Percentiles rank a stretch among this genome's conserved stretches.
phyloP scores from a whole-genome alignment of 2,797 vertebrate species.

The Pantherophis vulpinus region DNA sequence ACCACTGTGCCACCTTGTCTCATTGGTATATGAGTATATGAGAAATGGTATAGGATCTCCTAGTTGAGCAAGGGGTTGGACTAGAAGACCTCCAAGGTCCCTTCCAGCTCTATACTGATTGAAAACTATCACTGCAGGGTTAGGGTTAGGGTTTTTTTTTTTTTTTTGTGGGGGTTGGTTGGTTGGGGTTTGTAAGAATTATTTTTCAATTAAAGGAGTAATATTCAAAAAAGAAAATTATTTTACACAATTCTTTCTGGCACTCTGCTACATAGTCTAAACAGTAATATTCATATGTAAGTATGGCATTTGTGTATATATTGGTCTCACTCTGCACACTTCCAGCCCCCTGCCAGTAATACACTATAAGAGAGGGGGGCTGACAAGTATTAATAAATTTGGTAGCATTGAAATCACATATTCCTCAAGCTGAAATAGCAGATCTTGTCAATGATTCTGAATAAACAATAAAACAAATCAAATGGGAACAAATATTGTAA shows the following conservation, averaged over 20 bases:
- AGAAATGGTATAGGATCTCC: no score
- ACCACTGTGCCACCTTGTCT: no score
- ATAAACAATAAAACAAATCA: neutral
- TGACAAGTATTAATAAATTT: neutral
- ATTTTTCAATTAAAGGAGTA: neutral
- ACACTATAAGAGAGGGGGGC: neutral
- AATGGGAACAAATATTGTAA: neutral
- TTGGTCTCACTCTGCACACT: neutral
- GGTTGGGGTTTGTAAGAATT: no score
- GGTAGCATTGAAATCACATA: neutral
- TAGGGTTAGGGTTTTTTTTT: neutral
- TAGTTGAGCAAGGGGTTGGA: neutral
- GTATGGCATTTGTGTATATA: neutral
- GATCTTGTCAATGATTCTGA: neutral
- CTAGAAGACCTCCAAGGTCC: no score
- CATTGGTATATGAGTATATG: no score
- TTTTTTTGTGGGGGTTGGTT: neutral
- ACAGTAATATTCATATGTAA: neutral
- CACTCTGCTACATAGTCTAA: neutral
- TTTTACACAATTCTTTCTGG: neutral
- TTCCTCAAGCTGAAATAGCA: neutral
- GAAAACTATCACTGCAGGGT: neutral
- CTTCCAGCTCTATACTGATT: no score
- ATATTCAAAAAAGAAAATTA: neutral
- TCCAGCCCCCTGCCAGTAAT: neutral